Base-by-base conservation (phyloP, 2,113 vertebrate species). In the Asarcornis scutulata region DNA sequence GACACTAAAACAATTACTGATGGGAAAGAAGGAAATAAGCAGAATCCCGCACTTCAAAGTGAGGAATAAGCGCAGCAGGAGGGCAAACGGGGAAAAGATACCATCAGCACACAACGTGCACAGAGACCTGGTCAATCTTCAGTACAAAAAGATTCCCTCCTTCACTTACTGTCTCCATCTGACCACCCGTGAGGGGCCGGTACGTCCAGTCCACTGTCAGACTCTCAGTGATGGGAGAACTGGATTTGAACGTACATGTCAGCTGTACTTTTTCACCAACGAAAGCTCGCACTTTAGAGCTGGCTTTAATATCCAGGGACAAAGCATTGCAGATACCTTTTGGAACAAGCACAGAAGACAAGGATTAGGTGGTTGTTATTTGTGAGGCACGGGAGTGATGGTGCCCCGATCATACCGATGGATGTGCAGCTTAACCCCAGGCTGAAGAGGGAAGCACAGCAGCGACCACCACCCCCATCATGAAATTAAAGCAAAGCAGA, bases 191-290 rank as follows among this genome's bases (percentile, higher is more conserved):
- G 48, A 97, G 94, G 4, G 98, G 98, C 16, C 97, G 98, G 60
- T 98, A 99, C 0, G 98, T 98, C 99, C 99, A 99, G 96, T 99
- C 98, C 2, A 99, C 97, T 1, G 96, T 97, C 93, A 99, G 98
- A 68, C 89, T 98, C 84, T 98, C 98, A 2, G 98, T 98, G 36
- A 98, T 90, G 7, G 95, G 96, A 2, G 96, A 97, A 23, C 86
- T 97, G 27, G 99, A 99, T 17, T n/a, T 97, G 98, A 99, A 99
- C 4, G 97, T 97, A 94, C 99, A 99, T 87, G 97, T 98, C 95
- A 99, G 83, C 1, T 68, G 96, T 42, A 98, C 96, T 0, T 91
- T 46, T 8, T 99, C 98, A 5, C 99, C 99, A 44, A 96, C 82
- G 0, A 97, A 98, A 21, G 98, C 99, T 73, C 58, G 96, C 29